Evolutionary conservation across 2,113 vertebrate species (phyloP), one percentile per base, ranked within the genome.

Genomic region (Empidonax alnorum): DNA sequence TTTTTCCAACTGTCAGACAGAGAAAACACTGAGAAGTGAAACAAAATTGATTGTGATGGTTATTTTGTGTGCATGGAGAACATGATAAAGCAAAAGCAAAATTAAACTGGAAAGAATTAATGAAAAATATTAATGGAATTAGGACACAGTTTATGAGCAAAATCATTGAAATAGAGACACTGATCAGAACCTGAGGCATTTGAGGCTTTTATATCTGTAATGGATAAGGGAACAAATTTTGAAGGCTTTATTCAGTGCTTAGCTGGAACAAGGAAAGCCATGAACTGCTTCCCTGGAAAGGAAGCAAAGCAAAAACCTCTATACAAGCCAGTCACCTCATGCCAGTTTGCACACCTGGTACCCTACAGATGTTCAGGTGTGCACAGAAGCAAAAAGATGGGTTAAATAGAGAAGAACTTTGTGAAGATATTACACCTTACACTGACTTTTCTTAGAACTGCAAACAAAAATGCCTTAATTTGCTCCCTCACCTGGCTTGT

Each of bases 1-100:
- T 58, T 55, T 59, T 62, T 76, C 46, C 1, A 3, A 19, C 49
- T 52, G 14, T 73, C 72, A 80, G 37, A 27, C 41, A 59, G 44
- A 75, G 42, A 63, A 75, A 91, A 69, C 37, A 46, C 10, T 46
- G 30, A 28, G 12, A 79, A 75, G 3, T 47, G 56, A 72, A 72
- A 76, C 14, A 84, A 88, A 85, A 52, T 41, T 66, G 25, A 93
- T 93, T 96, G 68, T 49, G 44, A 47, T 35, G 17, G 17, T 19
- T 59, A 8, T 56, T 93, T 81, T 84, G 21, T 42, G 74, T 84
- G 7, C 69, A 20, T 71, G 76, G 19, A 66, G n/a, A 35, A 59
- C 55, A 39, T 12, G 39, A 37, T n/a, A 16, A 42, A 62, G 9
- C 6, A 7, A 14, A 72, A 59, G 10, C 9, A 71, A 21, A 59